Evolutionary conservation across 2,888 invertebrate species (phyloP).

Genomic region (Belgica antarctica): DNA sequence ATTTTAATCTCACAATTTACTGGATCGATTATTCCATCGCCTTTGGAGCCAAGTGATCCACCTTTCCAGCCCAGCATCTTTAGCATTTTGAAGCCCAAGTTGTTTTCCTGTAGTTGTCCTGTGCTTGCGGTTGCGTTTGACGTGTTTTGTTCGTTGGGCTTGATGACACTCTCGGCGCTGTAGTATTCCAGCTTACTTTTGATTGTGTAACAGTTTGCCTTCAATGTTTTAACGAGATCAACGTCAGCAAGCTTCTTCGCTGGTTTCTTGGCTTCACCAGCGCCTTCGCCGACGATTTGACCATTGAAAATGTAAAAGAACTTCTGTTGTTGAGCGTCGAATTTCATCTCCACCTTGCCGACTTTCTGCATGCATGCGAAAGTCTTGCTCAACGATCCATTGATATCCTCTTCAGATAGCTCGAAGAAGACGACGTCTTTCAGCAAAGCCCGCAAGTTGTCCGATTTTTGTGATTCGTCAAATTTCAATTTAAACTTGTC

Average conservation of each 20-base stretch:
- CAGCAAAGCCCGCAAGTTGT: not conserved
- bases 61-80: slow-evolving; percentile 72
- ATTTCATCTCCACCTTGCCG: slow-evolving; percentile 28
- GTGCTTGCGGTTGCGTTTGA: not conserved
- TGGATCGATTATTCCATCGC: slow-evolving; percentile 65
- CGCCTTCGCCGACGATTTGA: slow-evolving; percentile 30
- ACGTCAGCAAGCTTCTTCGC: slow-evolving; percentile 33
- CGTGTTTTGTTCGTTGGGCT: not conserved
- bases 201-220: slow-evolving; percentile 57
- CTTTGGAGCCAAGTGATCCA: slow-evolving; percentile 65
- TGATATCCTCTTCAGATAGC: not conserved
- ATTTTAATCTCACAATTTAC: slow-evolving; percentile 54
- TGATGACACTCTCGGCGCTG: not conserved
- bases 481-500: too few species aligned
- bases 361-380: not conserved
- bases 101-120: slow-evolving; percentile 45
- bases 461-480: not conserved
- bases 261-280: not conserved
- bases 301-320: slow-evolving; percentile 28
- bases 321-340: not conserved
- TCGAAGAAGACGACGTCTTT: slow-evolving; percentile 32
- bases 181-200: slow-evolving; percentile 47
- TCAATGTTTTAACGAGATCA: slow-evolving; percentile 48
- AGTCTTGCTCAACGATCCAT: not conserved
- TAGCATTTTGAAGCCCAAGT: slow-evolving; percentile 60